Base-by-base conservation (phyloP, 1,140 invertebrate species). In the Coelopa frigida region DNA sequence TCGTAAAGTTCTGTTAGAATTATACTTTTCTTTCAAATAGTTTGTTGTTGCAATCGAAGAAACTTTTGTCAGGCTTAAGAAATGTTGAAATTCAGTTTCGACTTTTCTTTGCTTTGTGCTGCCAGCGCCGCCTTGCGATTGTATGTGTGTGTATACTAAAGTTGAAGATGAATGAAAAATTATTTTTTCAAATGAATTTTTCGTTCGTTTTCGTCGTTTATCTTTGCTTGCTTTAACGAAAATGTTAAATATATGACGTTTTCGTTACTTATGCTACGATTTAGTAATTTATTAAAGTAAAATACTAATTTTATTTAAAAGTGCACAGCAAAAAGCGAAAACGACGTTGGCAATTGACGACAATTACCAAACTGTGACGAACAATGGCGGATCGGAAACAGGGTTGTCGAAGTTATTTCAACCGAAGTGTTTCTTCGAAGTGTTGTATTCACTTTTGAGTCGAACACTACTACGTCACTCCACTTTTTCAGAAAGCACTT, bases 261-360 rank as follows among this genome's bases (percentile, higher is more conserved):
- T 42, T 42, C 32, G 24, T 24, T 29, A 27, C 24, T 20, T 29
- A 29, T 42, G 32, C 24, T 42, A 20, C 27, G 32, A 15, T 42
- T 29, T 42, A 29, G 17, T 29, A 18, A 29, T 42, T 29, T 42
- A 42, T 42, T 29, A 27, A 42, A 31, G 38, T 42, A 42, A 42
- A 42, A 42, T 42, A 42, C 40, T 42, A 42, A 29, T 29, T 29
- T 42, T 42, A 29, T 42, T 42, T 42, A 42, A 42, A 42, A 42
- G 32, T 42, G 40, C 32, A 29, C 40, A 42, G 40, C 24, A 42
- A 42, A 26, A 42, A 42, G 40, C 40, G 40, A 42, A 42, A 42
- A 42, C 40, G 40, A 42, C 40, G 40, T 42, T 29, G 40, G 40
- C 26, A 42, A 42, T 42, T 42, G 40, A 31, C 27, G 32, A 14